These are phyloP conservation scores for Pectinophora gossypiella DNA, from an alignment of 1,140 invertebrate genomes.

Conservation along the genomic window DNA sequence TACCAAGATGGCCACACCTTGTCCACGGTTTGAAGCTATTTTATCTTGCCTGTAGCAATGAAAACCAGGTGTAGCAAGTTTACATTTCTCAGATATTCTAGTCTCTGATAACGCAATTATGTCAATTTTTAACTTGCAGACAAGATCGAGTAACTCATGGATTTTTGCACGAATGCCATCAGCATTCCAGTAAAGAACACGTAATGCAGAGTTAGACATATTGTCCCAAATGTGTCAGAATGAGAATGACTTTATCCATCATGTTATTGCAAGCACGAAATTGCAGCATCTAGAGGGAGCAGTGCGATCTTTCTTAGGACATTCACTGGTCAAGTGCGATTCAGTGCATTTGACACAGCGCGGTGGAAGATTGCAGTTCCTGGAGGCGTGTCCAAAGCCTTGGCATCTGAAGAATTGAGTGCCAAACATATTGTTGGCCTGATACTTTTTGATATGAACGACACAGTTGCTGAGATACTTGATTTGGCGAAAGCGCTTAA, in stretches of 20 bases:
- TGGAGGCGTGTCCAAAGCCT: conserved; percentile 39
- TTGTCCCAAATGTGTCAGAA: neutral
- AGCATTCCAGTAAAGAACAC: conserved; percentile 2
- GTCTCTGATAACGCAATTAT: neutral
- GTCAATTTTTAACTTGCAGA: neutral
- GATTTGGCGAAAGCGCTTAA: neutral
- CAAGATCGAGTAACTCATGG: neutral
- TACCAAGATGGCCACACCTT: neutral
- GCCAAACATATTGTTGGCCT: neutral
- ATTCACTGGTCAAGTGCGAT: conserved; percentile 35
- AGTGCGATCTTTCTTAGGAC: conserved; percentile 23
- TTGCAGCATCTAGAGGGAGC: conserved; percentile 31
- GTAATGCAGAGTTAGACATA: neutral
- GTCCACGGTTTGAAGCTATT: neutral
- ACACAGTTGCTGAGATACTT: conserved; percentile 3
- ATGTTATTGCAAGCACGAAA: neutral
- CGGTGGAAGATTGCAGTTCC: conserved; percentile 28
- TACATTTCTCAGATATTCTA: neutral
- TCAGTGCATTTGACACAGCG: conserved; percentile 46
- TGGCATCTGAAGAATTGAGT: conserved; percentile 26
- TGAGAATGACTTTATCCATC: conserved; percentile 2
- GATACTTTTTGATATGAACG: neutral
- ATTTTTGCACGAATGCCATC: conserved; percentile 1
- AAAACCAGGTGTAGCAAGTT: neutral
- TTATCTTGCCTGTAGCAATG: neutral